Percentiles rank a stretch among this genome's conserved stretches.
Conservation (phyloP, 2,888 invertebrate genomes). For the Drosophila quinaria region DNA sequence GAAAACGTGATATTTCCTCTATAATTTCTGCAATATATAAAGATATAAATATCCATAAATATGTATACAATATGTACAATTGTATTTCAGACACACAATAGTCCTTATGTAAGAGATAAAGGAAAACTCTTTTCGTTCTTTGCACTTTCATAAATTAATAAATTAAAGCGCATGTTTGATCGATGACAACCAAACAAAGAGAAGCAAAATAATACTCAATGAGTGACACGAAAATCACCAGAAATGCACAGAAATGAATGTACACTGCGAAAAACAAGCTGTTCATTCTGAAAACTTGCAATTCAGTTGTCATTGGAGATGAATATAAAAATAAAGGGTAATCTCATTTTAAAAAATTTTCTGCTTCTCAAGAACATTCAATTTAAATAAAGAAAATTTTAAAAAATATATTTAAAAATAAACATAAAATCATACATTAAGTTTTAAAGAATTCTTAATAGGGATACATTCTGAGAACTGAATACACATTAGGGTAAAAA, state of each 20-base stretch:
- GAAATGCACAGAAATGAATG: constrained; percentile 11
- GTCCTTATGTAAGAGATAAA: constrained; percentile 8
- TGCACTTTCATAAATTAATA: constrained; percentile 28
- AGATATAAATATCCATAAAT: neutral
- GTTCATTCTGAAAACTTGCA: neutral
- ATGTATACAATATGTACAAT: neutral
- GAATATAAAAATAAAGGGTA: neutral
- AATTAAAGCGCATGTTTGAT: constrained; percentile 51
- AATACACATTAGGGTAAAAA: neutral
- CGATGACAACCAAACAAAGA: constrained; percentile 38
- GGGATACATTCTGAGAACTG: no score
- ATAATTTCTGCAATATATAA: neutral
- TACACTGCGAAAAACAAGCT: neutral
- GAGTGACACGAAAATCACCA: constrained; percentile 23
- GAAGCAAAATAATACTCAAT: constrained; percentile 9
- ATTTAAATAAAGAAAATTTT: neutral
- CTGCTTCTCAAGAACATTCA: no score
- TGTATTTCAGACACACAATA: constrained; percentile 21
- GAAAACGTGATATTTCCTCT: constrained; percentile 17
- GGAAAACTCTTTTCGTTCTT: constrained; percentile 20
- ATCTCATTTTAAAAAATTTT: neutral
- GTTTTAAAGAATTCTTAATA: no score
- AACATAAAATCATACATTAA: no score
- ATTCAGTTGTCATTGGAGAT: neutral
- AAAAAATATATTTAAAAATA: no score